Evolutionary conservation across 2,797 vertebrate genomes (phyloP).

Genomic region (Melanotaenia nigrans): DNA sequence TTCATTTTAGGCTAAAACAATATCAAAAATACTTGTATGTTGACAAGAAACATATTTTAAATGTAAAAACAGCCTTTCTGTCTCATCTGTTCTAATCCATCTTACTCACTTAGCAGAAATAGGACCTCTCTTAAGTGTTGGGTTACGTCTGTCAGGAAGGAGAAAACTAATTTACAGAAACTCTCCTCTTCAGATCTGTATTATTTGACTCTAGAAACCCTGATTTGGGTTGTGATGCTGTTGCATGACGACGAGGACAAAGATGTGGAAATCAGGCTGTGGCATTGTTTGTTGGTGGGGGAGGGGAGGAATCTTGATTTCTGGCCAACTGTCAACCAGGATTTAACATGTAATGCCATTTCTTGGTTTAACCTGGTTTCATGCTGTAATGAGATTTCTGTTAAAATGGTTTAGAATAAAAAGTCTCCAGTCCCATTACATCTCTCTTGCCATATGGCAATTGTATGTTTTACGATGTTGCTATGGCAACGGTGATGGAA

Average conservation of each 20-base stretch:
- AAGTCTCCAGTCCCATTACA: too few species aligned
- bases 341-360: slow-evolving; percentile 6
- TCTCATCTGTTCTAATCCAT: background rate
- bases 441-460: background rate
- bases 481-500: background rate
- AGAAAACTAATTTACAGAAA: background rate
- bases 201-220: background rate
- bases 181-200: background rate
- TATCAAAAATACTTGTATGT: too few species aligned
- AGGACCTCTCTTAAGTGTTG: too few species aligned
- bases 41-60: too few species aligned
- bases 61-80: background rate
- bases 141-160: background rate
- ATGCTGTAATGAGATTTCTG: background rate
- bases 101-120: background rate
- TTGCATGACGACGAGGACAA: background rate
- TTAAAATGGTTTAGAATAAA: background rate
- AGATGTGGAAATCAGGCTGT: background rate
- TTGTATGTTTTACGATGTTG: background rate
- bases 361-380: background rate
- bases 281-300: background rate
- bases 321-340: slow-evolving; percentile 6
- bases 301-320: background rate
- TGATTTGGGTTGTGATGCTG: background rate
- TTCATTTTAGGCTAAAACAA: too few species aligned